Evolutionary conservation across 2,797 vertebrate species (phyloP), one percentile per base, ranked within the genome.

Genomic region (Hoplostethus mediterraneus): DNA sequence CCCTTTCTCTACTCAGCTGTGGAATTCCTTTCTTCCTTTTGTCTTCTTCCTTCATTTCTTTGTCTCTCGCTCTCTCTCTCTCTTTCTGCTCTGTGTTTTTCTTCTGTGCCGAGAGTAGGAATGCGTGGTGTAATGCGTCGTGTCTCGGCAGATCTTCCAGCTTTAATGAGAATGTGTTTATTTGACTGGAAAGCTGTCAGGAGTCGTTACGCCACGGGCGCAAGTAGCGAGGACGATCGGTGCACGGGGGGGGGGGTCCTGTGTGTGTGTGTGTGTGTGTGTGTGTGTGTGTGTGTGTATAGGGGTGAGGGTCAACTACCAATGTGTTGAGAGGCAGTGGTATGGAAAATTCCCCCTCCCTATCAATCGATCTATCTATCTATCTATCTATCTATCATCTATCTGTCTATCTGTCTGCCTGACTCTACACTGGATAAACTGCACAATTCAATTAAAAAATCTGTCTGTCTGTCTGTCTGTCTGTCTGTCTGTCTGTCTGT

Each of bases 151-250:
- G 0, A 81, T 92, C 91, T 87, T 82, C 83, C 82, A 61, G 75
- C 76, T 87, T 87, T 91, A 87, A 93, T 87, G 67, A 85, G 69
- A 90, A 90, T 56, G 77, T 86, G 90, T 84, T 77, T 88, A 87
- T 92, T 91, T 90, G 89, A 93, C 91, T 87, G 89, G 92, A 95
- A 94, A 94, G 83, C 91, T 95, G 93, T 94, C 90, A 90, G 67
- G 65, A 82, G 75, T 67, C 7, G 54, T 94, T 93, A 92, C 17
- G 12, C 75, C 38, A 36, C 38, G 10, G 62, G 65, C 82, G 72
- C 67, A 70, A 33, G 62, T 30, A 74, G 76, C 45, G 75, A 73
- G 71, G 59, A 66, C 28, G 71, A 83, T 82, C 38, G 7, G 57
- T 61, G 49, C 7, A 0, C 30, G 30, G 63, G 14, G 8, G 63